Percentiles rank a stretch among this genome's conserved stretches.
phyloP scores from a whole-genome alignment of 64 coral and sea anemone genomes.

The Pachyseris speciosa region DNA sequence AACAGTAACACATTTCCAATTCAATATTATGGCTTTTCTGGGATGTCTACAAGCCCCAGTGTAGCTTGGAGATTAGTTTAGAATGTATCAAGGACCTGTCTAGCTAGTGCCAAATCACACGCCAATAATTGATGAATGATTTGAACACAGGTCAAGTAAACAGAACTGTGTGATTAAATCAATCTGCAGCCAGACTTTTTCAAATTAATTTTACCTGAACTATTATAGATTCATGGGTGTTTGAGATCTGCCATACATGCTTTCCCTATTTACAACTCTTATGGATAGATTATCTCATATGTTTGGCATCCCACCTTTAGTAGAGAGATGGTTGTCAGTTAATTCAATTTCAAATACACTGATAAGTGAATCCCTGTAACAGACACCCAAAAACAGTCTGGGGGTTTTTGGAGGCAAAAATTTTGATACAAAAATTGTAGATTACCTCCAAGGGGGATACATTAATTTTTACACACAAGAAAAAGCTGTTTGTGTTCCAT shows the following conservation, averaged over 20 bases:
- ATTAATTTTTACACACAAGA: neutral
- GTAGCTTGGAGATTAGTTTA: too few relatives aligned
- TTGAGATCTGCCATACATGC: neutral
- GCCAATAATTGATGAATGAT: too few relatives aligned
- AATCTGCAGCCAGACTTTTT: neutral
- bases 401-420: neutral
- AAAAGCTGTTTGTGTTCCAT: neutral
- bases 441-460: neutral
- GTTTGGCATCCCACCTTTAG: constrained; percentile 25
- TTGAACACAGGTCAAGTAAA: neutral
- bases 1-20: too few relatives aligned
- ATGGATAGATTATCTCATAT: neutral
- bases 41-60: too few relatives aligned
- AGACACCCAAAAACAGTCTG: neutral
- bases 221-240: neutral
- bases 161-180: neutral
- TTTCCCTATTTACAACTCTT: constrained; percentile 17
- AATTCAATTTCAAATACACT: too few relatives aligned
- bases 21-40: too few relatives aligned
- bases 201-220: neutral
- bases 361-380: neutral
- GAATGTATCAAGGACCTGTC: too few relatives aligned
- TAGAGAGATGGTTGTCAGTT: neutral
- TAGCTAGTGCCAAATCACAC: too few relatives aligned
- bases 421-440: constrained; percentile 13